Evolutionary conservation across 2,888 invertebrate species (phyloP), one percentile per base, ranked within the genome.

Genomic region (Acanthosoma haemorrhoidale): DNA sequence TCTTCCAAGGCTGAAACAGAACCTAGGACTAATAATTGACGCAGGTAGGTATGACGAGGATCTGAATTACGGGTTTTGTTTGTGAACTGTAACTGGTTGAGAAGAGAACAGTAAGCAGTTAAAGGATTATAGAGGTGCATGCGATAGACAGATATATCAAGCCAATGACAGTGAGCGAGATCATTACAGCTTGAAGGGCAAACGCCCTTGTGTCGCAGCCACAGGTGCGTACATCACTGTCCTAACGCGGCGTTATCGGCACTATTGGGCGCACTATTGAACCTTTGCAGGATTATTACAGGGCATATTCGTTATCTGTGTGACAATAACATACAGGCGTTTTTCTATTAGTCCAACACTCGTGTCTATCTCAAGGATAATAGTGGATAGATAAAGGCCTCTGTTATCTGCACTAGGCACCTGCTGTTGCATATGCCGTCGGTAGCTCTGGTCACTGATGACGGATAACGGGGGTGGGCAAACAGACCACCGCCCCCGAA

Each of bases 371-470:
- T 38, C n/a, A n/a, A 31, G 64, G 64, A 64, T 64, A 41, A 64
- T 25, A 41, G 29, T 25, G 25, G 21, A 25, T n/a, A 39, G 64
- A 64, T 64, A 64, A 51, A 15, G 39, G 32, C 13, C 13, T 25
- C 31, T 38, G 39, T 31, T 39, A 41, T 38, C 39, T n/a, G 41
- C 4, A 64, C n/a, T n/a, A n/a, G n/a, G 64, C 64, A 64, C 64
- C 64, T 64, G 64, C 64, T 29, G 8, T n/a, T 11, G 64, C 64
- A 64, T 64, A 64, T 64, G 64, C 41, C 64, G 41, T 41, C 39
- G 38, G 2, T n/a, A n/a, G 31, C 61, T 41, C 29, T 31, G 29
- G 5, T 4, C 21, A 11, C 31, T 61, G 25, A 16, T 41, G 18
- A n/a, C n/a, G n/a, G n/a, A n/a, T n/a, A n/a, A n/a, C n/a, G n/a